Evolutionary conservation across 2,113 vertebrate genomes (phyloP).

Genomic region (Prolemur simus): DNA sequence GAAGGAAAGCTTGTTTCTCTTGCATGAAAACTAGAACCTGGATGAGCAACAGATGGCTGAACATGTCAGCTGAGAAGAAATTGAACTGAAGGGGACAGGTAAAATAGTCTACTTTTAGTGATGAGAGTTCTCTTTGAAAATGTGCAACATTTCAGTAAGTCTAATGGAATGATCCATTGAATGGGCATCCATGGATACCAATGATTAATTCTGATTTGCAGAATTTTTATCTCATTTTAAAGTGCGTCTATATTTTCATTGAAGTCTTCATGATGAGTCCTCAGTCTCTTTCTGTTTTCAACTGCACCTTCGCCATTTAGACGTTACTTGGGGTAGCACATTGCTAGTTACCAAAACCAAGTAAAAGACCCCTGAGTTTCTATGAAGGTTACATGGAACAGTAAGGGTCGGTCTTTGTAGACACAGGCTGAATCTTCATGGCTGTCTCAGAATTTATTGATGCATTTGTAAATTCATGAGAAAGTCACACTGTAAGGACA

Average conservation of each 20-base stretch:
- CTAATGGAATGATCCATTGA: neutral
- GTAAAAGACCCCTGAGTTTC: neutral
- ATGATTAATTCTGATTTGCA: constrained; percentile 33
- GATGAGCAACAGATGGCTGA: neutral
- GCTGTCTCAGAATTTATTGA: constrained; percentile 60
- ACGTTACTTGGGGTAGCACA: constrained; percentile 35
- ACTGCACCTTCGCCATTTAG: constrained; percentile 20
- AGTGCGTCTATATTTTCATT: constrained; percentile 31
- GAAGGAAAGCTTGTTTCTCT: neutral
- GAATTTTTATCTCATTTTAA: neutral
- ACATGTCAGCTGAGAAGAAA: neutral
- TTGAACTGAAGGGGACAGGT: neutral
- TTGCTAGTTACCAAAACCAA: constrained; percentile 46
- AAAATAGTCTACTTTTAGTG: neutral
- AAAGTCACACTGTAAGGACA: constrained; percentile 31
- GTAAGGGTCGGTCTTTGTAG: constrained; percentile 17
- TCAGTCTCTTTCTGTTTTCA: neutral
- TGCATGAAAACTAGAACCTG: too few relatives aligned
- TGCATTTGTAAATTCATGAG: constrained; percentile 45
- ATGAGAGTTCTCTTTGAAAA: neutral
- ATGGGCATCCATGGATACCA: neutral
- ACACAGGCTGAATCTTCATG: constrained; percentile 37
- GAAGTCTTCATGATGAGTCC: neutral
- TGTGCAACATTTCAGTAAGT: neutral
- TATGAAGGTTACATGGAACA: neutral